phyloP scores from a whole-genome alignment of 2,797 vertebrate species.

The Chloroceryle inda region DNA sequence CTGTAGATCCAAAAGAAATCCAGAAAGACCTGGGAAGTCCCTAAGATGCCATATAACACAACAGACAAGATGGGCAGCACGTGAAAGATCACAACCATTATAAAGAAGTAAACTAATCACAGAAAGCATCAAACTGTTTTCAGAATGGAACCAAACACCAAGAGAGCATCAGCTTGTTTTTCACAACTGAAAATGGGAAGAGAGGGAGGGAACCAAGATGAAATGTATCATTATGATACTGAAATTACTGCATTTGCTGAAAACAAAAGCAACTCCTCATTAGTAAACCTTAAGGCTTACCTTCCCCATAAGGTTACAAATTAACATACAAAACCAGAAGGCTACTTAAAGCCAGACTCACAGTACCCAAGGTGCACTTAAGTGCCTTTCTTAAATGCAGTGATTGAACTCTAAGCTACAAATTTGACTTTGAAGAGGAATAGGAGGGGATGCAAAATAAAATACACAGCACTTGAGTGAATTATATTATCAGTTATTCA shows the following conservation, averaged over 20 bases:
- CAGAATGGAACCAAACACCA: neutral
- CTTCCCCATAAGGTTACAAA: neutral
- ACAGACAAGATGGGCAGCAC: neutral
- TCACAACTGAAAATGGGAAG: neutral
- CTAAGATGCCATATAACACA: neutral
- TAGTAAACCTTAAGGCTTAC: neutral
- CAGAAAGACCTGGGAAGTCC: neutral
- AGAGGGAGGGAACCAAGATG: neutral
- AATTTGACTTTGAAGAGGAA: neutral
- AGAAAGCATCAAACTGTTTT: neutral
- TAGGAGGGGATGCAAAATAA: neutral
- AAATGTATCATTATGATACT: neutral
- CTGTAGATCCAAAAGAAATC: neutral
- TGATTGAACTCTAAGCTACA: neutral
- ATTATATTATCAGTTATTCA: neutral
- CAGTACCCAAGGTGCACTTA: neutral
- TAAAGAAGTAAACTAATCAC: neutral
- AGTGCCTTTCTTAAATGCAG: neutral
- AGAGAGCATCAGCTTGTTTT: neutral
- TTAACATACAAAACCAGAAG: neutral
- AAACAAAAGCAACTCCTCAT: neutral
- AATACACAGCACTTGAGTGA: neutral
- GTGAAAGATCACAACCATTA: neutral
- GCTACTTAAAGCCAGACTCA: neutral
- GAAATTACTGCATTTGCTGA: neutral